These are phyloP conservation scores for Lysiphlebus fabarum DNA, from an alignment of 1,140 invertebrate species.

Conservation along the genomic window DNA sequence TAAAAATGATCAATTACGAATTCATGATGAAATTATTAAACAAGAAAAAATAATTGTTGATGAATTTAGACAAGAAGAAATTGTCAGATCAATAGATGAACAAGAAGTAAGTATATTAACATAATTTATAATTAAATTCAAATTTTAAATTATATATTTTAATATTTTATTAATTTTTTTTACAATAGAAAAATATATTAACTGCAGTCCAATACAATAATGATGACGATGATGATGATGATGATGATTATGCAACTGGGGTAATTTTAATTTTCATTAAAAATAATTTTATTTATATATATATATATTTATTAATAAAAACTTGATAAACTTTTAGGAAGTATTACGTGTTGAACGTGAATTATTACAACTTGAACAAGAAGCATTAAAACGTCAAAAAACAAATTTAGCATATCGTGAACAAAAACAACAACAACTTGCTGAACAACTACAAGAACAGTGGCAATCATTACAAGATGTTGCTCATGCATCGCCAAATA, in stretches of 20 bases:
- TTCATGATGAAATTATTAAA: conserved; percentile 36
- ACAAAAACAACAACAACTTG: conserved; percentile 48
- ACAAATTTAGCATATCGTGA: conserved; percentile 67
- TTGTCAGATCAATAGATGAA: conserved; percentile 58
- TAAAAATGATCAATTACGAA: conserved; percentile 37
- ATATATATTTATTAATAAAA: conserved; percentile 13
- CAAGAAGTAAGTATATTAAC: conserved; percentile 52
- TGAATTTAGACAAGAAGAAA: conserved; percentile 47
- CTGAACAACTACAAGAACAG: conserved; percentile 49
- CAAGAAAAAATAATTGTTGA: conserved; percentile 38
- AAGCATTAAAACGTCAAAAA: conserved; percentile 71
- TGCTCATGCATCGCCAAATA: conserved; percentile 30
- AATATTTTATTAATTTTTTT: conserved; percentile 11
- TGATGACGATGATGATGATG: conserved; percentile 47
- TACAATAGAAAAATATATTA: conserved; percentile 36
- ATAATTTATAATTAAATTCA: neutral
- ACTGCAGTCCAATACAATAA: conserved; percentile 35
- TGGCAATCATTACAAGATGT: conserved; percentile 52
- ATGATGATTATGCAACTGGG: conserved; percentile 47
- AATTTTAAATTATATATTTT: neutral
- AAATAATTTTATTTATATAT: neutral
- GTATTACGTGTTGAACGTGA: conserved; percentile 74
- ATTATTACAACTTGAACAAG: conserved; percentile 70
- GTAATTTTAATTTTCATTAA: conserved; percentile 32
- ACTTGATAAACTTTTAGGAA: conserved; percentile 55